phyloP scores from a whole-genome alignment of 2,888 invertebrate genomes.

The Thymelicus sylvestris region DNA sequence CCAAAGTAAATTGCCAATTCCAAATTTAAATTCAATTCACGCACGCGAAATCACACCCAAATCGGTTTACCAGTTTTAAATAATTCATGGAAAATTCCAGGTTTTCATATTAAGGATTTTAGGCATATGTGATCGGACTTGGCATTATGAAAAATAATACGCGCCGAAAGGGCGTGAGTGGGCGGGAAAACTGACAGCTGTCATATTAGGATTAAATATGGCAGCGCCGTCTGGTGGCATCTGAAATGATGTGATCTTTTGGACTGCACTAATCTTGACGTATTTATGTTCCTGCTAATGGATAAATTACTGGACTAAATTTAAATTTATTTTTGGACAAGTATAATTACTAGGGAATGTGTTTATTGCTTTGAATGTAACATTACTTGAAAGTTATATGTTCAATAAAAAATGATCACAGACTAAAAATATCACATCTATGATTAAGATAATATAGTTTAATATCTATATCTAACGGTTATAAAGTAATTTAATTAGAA shows the following conservation, averaged over 20 bases:
- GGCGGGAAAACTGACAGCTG: constrained; percentile 69
- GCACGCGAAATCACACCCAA: constrained; percentile 11
- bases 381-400: too few species aligned
- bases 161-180: constrained; percentile 55
- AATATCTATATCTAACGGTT: too few species aligned
- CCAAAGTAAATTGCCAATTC: background rate
- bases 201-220: constrained; percentile 68
- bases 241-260: constrained; percentile 31
- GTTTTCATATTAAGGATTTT: constrained; percentile 47
- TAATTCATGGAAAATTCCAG: constrained; percentile 29
- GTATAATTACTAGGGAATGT: background rate
- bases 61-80: constrained; percentile 16
- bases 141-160: constrained; percentile 60
- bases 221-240: constrained; percentile 44
- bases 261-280: constrained; percentile 29
- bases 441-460: too few species aligned
- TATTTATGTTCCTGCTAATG: constrained; percentile 35
- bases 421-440: too few species aligned
- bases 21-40: constrained; percentile 15
- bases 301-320: constrained; percentile 31
- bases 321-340: constrained; percentile 5
- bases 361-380: background rate
- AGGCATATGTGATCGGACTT: constrained; percentile 50
- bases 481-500: too few species aligned
- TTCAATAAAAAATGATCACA: too few species aligned